phyloP scores from a whole-genome alignment of 2,113 vertebrate species.

The Cettia cetti region DNA sequence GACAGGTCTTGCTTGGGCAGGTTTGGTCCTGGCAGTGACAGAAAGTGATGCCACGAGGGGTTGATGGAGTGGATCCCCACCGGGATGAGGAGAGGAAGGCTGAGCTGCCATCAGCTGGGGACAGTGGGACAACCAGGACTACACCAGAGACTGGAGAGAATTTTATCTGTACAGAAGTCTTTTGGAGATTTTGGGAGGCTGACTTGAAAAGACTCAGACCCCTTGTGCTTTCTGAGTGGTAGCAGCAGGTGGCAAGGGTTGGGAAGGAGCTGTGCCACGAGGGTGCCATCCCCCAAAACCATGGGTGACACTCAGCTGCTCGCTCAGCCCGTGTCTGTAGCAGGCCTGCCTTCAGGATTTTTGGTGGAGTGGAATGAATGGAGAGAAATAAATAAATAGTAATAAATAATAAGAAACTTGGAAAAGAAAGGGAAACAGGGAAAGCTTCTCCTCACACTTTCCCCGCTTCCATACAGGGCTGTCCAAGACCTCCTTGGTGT shows the following conservation, averaged over 20 bases:
- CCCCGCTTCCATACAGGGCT: background rate
- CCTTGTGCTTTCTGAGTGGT: background rate
- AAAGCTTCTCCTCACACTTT: background rate
- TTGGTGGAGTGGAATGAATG: background rate
- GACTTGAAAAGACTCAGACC: background rate
- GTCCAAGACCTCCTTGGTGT: background rate
- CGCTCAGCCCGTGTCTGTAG: background rate
- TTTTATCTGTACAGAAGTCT: background rate
- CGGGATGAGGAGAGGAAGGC: background rate
- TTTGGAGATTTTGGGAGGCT: background rate
- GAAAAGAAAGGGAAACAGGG: background rate
- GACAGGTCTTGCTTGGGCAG: background rate
- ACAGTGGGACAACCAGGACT: background rate
- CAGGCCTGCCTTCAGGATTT: background rate
- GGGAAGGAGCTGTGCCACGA: background rate
- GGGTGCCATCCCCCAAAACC: background rate
- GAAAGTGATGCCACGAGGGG: background rate
- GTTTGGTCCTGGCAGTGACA: background rate
- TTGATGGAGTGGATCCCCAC: background rate
- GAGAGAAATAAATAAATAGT: constrained; percentile 64
- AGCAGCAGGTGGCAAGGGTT: background rate
- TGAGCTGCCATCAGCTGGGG: background rate
- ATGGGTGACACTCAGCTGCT: background rate
- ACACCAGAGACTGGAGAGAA: background rate
- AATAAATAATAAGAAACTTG: constrained; percentile 51